A percentile compares a stretch with the other conserved stretches of the same genome.
These are phyloP conservation scores for Epinotia ramella DNA, from an alignment of 2,888 invertebrate species.

Conservation along the genomic window DNA sequence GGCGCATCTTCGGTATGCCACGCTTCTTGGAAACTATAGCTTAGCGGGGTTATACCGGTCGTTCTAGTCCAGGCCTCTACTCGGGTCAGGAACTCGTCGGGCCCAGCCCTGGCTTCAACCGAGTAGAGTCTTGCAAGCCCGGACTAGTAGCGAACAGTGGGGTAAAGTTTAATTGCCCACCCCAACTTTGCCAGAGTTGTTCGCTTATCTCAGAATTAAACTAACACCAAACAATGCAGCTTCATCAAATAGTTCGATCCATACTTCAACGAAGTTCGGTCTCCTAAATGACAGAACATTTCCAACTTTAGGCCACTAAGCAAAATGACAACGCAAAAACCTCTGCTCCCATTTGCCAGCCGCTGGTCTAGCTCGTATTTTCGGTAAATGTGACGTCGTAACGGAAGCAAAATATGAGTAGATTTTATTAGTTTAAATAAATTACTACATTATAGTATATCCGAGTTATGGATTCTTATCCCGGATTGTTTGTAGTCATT, in stretches of 20 bases:
- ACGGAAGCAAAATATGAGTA: not conserved
- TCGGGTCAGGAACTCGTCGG: no score
- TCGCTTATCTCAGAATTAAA: conserved; percentile 57
- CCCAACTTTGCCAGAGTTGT: conserved; percentile 49
- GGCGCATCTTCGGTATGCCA: no score
- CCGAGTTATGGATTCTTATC: not conserved
- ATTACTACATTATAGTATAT: not conserved
- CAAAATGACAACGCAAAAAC: conserved; percentile 15
- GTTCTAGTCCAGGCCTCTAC: no score
- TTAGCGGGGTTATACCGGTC: no score
- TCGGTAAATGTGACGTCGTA: not conserved
- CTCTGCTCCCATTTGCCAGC: conserved; percentile 3
- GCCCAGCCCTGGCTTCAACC: no score
- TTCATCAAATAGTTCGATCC: conserved; percentile 51
- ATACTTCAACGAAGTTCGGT: conserved; percentile 24
- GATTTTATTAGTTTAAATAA: not conserved
- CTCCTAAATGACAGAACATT: conserved; percentile 29
- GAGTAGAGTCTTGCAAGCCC: no score
- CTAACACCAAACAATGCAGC: conserved; percentile 61
- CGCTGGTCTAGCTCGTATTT: not conserved
- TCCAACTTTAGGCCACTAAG: conserved; percentile 28
- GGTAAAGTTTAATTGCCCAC: conserved; percentile 54
- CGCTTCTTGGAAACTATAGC: no score
- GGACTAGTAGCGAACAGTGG: no score
- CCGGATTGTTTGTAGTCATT: no score